Evolutionary conservation across 2,888 invertebrate genomes (phyloP), one percentile per base, ranked within the genome.

Genomic region (Eledona agricola): DNA sequence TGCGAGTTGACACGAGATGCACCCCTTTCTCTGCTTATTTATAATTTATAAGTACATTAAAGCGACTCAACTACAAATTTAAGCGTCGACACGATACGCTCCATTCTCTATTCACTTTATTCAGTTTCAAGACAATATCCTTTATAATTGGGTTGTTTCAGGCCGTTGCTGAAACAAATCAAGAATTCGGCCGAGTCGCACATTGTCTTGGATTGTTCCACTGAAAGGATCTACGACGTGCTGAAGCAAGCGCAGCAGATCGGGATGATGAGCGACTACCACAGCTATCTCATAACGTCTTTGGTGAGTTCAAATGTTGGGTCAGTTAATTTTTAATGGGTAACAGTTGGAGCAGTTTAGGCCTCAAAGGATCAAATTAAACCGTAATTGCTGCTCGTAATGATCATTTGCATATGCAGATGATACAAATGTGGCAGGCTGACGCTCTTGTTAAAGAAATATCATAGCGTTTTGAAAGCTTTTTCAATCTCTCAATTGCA

Each of bases 261-360:
- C 62, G 96, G 96, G 58, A 93, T 96, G 92, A 94, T 96, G 90
- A 94, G 93, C 59, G 93, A 93, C 73, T 91, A 94, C 73, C 94
- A 95, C 77, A 93, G 93, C 77, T 96, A 93, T 73, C 84, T 96
- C 66, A 89, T 96, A 62, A 95, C 95, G 1, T 93, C 94, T 1
- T 77, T 96, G 80, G 93, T 92, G 80, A 83, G 82, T 75, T 53
- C 62, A n/a, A n/a, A n/a, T n/a, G n/a, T n/a, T n/a, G n/a, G n/a
- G n/a, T n/a, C n/a, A n/a, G n/a, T n/a, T n/a, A n/a, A n/a, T n/a
- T n/a, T 2, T 28, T 6, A 11, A 6, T 10, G 2, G 10, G 46
- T 11, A 35, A 17, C 34, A 46, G 34, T 35, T 26, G 25, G 25
- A 9, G 25, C 20, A 46, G 35, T 45, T 45, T 22, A 12, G 10